Percentiles rank a stretch among this genome's conserved stretches.
These are phyloP conservation scores for Branchinecta sandiegonensis DNA, from an alignment of 2,888 invertebrate genomes.

Conservation along the genomic window DNA sequence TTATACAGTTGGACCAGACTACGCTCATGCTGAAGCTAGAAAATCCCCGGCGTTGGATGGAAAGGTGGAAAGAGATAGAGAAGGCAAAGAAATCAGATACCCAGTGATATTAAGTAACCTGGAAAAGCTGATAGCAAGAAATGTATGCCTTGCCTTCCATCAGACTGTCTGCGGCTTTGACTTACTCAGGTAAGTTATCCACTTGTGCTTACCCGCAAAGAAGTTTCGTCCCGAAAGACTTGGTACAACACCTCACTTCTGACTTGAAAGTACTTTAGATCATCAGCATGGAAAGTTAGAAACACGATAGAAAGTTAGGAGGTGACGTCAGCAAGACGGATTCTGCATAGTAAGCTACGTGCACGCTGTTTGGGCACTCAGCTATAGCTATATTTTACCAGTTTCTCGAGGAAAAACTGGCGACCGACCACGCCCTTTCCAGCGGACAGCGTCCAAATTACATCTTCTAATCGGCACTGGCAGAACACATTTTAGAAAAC, in stretches of 20 bases:
- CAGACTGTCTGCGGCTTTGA: conserved; percentile 99
- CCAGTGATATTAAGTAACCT: conserved; percentile 94
- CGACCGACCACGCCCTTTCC: no score
- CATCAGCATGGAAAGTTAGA: not conserved
- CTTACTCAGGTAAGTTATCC: conserved; percentile 51
- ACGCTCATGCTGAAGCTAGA: conserved; percentile 97
- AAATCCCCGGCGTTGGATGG: conserved; percentile 97
- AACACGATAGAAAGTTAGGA: not conserved
- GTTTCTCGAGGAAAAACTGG: no score
- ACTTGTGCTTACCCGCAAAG: not conserved
- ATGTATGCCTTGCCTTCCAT: conserved; percentile 89
- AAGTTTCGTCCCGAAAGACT: not conserved
- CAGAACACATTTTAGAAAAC: no score
- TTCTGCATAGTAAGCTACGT: no score
- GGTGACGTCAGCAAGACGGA: no score
- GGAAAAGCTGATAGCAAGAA: conserved; percentile 93
- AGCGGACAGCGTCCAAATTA: no score
- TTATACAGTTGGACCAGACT: conserved; percentile 98
- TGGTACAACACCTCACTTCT: no score
- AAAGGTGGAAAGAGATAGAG: conserved; percentile 93
- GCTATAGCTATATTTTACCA: no score
- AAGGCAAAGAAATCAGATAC: conserved; percentile 95
- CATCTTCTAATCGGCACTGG: no score
- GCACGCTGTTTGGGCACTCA: no score
- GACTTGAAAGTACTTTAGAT: not conserved